Evolutionary conservation across 2,113 vertebrate genomes (phyloP), one percentile per base, ranked within the genome.

Genomic region (Haemorhous mexicanus): DNA sequence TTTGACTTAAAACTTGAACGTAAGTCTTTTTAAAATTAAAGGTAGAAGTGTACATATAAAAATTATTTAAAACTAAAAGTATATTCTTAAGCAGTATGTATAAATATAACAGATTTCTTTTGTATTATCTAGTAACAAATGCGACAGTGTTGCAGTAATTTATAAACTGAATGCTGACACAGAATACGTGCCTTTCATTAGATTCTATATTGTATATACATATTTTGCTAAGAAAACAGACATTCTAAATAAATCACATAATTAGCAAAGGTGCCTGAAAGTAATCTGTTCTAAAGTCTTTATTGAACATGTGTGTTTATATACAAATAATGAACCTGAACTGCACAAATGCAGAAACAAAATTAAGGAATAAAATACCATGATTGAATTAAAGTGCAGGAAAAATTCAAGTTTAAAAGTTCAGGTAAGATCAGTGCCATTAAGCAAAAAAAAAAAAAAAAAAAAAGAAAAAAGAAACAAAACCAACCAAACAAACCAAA

Each of bases 81-180:
- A 98, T 98, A 97, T 97, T 98, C 91, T 97, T 91, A 97, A 97
- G 95, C 94, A 97, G 97, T 98, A 98, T 98, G 98, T 98, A 99
- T 98, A 99, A 99, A 99, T 98, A 98, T 98, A 98, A 98, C 92
- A 97, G 96, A 98, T 97, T 93, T 98, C 69, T 73, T 97, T 96
- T 94, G 96, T 96, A 96, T 97, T 97, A 98, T 97, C 95, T 95
- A 96, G 96, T 99, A 99, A 98, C 98, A 99, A 98, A 99, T 98
- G 97, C 97, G 98, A 99, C 98, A 98, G 98, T 98, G 98, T 98
- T 98, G 97, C 93, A 96, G 58, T 94, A 96, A 97, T 97, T 98
- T 96, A 96, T 95, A 96, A 98, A 97, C 59, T 88, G 72, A 96
- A 97, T 75, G 95, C 61, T 23, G 67, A 95, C 95, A 97, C 84